phyloP scores from a whole-genome alignment of 2,888 invertebrate species.

The Mantis religiosa region DNA sequence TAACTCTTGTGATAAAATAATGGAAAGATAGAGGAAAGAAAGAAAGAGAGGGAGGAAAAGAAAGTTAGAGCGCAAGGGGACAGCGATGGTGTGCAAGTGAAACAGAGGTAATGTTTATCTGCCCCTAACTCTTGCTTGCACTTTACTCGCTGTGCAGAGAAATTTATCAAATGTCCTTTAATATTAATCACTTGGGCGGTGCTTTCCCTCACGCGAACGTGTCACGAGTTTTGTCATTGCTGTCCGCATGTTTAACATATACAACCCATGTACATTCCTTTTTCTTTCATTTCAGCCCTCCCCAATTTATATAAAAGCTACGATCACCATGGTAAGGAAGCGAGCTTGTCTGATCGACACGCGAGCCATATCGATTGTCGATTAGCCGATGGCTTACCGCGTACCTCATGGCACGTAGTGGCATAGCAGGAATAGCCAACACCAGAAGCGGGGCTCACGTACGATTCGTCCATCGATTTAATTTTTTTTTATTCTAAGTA shows the following conservation, averaged over 20 bases:
- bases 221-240: slow-evolving; percentile 19
- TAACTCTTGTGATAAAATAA: not conserved
- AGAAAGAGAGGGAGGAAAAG: not conserved
- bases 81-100: not conserved
- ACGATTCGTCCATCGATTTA: not conserved
- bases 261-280: not conserved
- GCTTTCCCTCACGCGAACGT: slow-evolving; percentile 6
- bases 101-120: not conserved
- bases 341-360: not conserved
- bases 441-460: not conserved
- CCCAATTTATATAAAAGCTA: not conserved
- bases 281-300: not conserved
- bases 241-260: not conserved
- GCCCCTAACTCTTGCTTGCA: not conserved
- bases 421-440: not conserved
- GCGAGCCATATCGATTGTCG: not conserved
- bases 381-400: not conserved
- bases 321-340: not conserved
- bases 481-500: not conserved
- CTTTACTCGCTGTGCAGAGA: not conserved
- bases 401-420: not conserved
- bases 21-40: not conserved
- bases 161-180: slow-evolving; percentile 18
- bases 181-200: slow-evolving; percentile 17
- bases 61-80: not conserved